Evolutionary conservation across 1,140 invertebrate species (phyloP).

Genomic region (Oscheius sp.): DNA sequence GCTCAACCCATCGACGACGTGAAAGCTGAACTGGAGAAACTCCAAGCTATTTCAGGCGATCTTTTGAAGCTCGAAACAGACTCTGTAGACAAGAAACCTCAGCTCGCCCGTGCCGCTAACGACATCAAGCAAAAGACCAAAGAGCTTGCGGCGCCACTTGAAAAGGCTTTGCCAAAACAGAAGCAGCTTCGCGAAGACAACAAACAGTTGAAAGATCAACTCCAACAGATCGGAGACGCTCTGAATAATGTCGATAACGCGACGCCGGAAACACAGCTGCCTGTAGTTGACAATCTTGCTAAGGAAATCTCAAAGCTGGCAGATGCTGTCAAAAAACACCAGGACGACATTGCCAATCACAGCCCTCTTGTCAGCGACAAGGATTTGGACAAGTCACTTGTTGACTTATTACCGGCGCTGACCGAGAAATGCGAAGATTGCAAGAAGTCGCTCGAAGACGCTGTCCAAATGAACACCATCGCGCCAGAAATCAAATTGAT

Average conservation of each 20-base stretch:
- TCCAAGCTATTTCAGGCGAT: conserved; percentile 12
- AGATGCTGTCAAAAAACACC: neutral
- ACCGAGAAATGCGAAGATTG: neutral
- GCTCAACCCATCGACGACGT: conserved; percentile 25
- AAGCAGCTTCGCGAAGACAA: conserved; percentile 5
- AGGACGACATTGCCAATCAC: neutral
- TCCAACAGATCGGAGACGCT: conserved; percentile 31
- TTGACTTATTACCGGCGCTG: conserved; percentile 13
- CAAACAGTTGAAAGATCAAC: neutral
- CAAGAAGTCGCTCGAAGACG: conserved; percentile 16
- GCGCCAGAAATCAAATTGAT: conserved; percentile 22
- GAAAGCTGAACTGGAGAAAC: conserved; percentile 7
- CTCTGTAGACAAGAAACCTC: too few relatives aligned
- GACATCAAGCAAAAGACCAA: conserved; percentile 25
- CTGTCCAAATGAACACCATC: conserved; percentile 16
- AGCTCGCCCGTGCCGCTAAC: conserved; percentile 8
- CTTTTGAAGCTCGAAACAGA: conserved; percentile 4
- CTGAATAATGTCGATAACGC: conserved; percentile 9
- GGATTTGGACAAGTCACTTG: conserved; percentile 1
- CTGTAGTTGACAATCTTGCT: conserved; percentile 8
- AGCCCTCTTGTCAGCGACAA: conserved; percentile 7
- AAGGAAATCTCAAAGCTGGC: neutral
- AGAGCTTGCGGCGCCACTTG: conserved; percentile 13
- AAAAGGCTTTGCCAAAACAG: conserved; percentile 17
- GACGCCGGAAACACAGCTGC: conserved; percentile 6